Evolutionary conservation across 2,113 vertebrate genomes (phyloP).

Genomic region (Gymnogyps californianus): DNA sequence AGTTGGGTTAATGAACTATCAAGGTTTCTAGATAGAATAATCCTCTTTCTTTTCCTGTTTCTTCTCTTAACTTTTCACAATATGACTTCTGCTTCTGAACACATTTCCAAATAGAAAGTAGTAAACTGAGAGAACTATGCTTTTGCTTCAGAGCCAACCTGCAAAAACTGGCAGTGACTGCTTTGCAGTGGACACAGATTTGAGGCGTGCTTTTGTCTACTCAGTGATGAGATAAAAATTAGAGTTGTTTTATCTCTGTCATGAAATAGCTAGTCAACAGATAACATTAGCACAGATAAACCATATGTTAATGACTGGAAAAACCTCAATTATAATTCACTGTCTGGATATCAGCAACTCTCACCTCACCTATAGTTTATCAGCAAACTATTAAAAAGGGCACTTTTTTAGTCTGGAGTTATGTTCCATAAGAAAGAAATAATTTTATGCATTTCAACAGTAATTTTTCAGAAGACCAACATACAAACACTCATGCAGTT

Average conservation of each 20-base stretch:
- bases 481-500: background rate
- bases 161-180: background rate
- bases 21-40: background rate
- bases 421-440: background rate
- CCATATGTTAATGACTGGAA: background rate
- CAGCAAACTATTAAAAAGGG: background rate
- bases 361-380: background rate
- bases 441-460: background rate
- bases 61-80: background rate
- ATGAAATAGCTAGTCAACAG: background rate
- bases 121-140: background rate
- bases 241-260: background rate
- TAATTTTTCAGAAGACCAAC: background rate
- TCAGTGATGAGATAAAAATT: background rate
- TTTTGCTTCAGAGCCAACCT: background rate
- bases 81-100: background rate
- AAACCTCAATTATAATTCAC: background rate
- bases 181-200: background rate
- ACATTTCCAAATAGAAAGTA: background rate
- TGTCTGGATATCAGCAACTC: background rate
- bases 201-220: background rate
- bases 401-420: background rate
- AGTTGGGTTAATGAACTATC: background rate
- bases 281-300: background rate
- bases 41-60: background rate